Conservation (phyloP, 2,888 invertebrate species). For the Ormyrus pomaceus region DNA sequence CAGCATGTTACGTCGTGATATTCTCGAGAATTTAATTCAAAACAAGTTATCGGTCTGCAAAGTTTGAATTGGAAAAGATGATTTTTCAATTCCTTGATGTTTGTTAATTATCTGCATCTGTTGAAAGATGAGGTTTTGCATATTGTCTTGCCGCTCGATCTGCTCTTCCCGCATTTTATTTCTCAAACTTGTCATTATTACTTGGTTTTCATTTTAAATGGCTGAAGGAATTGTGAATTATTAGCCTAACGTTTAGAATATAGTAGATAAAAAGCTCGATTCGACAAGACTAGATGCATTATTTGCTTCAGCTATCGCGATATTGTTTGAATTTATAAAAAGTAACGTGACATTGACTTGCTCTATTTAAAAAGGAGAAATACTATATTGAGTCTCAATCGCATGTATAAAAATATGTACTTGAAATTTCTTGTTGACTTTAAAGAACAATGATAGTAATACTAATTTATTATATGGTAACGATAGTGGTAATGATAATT, state of each 20-base stretch:
- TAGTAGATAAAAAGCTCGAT: constrained; percentile 42
- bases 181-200: too few species aligned
- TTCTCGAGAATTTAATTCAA: constrained; percentile 64
- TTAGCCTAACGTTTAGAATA: constrained; percentile 13
- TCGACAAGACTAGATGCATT: constrained; percentile 29
- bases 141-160: constrained; percentile 38
- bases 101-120: constrained; percentile 34
- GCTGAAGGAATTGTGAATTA: constrained; percentile 37
- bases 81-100: constrained; percentile 56
- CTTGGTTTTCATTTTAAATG: background rate
- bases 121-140: constrained; percentile 20
- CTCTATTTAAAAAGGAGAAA: background rate
- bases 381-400: constrained; percentile 2
- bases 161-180: background rate
- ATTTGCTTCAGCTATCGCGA: constrained; percentile 10
- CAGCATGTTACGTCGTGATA: constrained; percentile 70
- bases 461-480: constrained; percentile 4
- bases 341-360: too few species aligned
- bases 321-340: constrained; percentile 15
- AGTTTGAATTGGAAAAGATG: constrained; percentile 64
- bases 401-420: constrained; percentile 38
- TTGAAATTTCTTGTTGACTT: constrained; percentile 68
- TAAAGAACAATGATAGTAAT: constrained; percentile 17
- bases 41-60: constrained; percentile 67
- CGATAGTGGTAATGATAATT: background rate